Conservation (phyloP, 2,888 invertebrate species). For the Tridacna gigas region DNA sequence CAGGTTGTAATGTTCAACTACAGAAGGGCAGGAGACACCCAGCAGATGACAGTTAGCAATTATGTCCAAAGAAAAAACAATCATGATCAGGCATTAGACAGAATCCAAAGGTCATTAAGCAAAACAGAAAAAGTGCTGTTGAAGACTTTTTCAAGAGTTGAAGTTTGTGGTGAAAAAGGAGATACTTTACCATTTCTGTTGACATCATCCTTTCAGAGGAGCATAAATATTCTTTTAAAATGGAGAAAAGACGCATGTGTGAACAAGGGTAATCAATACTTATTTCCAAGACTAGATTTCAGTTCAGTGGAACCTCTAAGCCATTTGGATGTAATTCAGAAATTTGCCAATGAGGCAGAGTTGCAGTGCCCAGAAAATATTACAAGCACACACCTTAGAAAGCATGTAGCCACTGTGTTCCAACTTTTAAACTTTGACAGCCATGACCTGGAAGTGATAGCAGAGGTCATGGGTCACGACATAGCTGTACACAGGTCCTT, state of each 20-base stretch:
- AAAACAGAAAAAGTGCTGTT: neutral
- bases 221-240: neutral
- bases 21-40: conserved; percentile 25
- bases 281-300: neutral
- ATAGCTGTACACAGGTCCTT: conserved; percentile 38
- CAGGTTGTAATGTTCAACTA: conserved; percentile 31
- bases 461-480: conserved; percentile 43
- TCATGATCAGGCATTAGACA: neutral
- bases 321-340: neutral
- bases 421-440: neutral
- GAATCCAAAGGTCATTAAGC: neutral
- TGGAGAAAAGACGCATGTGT: neutral
- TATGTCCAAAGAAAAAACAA: conserved; percentile 1
- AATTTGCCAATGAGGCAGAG: too few relatives aligned
- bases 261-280: neutral
- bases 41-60: conserved; percentile 5
- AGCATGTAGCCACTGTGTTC: neutral
- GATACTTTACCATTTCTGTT: neutral
- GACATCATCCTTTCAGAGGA: neutral
- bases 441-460: conserved; percentile 4
- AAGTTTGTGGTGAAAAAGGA: neutral
- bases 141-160: neutral
- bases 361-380: neutral
- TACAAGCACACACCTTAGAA: conserved; percentile 1
- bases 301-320: neutral